These are phyloP conservation scores for Diarsia mendica DNA, from an alignment of 2,888 invertebrate genomes.

Conservation along the genomic window DNA sequence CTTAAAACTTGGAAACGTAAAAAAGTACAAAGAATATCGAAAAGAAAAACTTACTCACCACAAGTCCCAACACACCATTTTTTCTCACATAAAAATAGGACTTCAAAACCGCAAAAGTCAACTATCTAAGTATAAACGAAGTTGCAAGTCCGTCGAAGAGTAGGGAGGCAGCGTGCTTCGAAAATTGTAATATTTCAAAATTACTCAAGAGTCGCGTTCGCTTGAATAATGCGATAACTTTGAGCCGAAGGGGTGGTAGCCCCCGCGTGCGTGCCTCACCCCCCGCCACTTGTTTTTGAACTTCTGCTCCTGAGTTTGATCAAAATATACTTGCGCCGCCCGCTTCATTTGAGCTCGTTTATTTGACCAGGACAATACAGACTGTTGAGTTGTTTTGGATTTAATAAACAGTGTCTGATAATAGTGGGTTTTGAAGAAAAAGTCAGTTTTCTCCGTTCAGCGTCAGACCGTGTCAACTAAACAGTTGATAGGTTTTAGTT, in stretches of 20 bases:
- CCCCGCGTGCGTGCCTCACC: conserved; percentile 84
- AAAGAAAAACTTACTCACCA: conserved; percentile 19
- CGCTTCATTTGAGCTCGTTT: conserved; percentile 77
- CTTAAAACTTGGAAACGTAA: neutral
- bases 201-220: conserved; percentile 90
- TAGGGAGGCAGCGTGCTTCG: conserved; percentile 82
- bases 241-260: conserved; percentile 78
- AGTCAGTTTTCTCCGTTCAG: neutral
- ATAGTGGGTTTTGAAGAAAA: neutral
- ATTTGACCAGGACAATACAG: conserved; percentile 67
- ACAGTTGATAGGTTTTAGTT: no score
- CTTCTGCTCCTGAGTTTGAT: conserved; percentile 88
- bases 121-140: conserved; percentile 70
- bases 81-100: conserved; percentile 39
- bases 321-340: conserved; percentile 85
- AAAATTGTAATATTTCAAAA: conserved; percentile 91
- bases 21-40: neutral
- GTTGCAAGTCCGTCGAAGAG: conserved; percentile 78
- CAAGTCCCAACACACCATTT: conserved; percentile 21
- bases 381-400: conserved; percentile 42
- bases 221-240: conserved; percentile 90
- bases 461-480: neutral
- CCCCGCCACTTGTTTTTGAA: conserved; percentile 86
- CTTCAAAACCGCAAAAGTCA: conserved; percentile 55
- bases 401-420: conserved; percentile 24